Evolutionary conservation across 2,888 invertebrate species (phyloP).

Genomic region (Drosophila nr. perissopoda): DNA sequence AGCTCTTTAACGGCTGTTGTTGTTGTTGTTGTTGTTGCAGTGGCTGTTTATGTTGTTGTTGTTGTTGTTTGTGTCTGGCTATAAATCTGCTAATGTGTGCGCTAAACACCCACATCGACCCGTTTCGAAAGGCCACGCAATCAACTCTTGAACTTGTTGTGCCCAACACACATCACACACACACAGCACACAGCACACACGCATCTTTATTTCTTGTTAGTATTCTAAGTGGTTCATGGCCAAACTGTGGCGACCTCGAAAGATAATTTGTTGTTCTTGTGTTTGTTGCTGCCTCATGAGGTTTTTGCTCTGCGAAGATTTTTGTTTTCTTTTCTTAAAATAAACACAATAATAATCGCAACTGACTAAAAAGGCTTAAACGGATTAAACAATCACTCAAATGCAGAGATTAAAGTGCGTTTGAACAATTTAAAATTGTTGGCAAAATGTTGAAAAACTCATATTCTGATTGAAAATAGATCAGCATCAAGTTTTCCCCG

Average conservation of each 20-base stretch:
- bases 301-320: constrained; percentile 39
- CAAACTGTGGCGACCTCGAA: constrained; percentile 54
- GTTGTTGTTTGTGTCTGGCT: constrained; percentile 40
- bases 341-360: constrained; percentile 34
- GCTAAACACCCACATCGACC: constrained; percentile 22
- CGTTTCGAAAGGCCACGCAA: constrained; percentile 15
- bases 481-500: background rate
- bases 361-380: background rate
- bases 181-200: background rate
- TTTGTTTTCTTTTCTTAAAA: constrained; percentile 9
- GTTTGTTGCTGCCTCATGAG: constrained; percentile 24
- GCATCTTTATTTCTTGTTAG: constrained; percentile 2
- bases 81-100: constrained; percentile 61
- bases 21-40: constrained; percentile 35
- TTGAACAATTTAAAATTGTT: background rate
- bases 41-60: constrained; percentile 46
- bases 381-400: background rate
- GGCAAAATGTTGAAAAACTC: rapidly evolving
- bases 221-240: constrained; percentile 60
- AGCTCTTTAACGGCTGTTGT: constrained; percentile 69
- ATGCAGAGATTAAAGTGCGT: background rate
- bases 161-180: constrained; percentile 12
- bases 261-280: constrained; percentile 30
- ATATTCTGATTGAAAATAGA: background rate
- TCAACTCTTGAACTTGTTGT: constrained; percentile 17